Evolutionary conservation across 2,113 vertebrate genomes (phyloP).

Genomic region (Varanus salvator): DNA sequence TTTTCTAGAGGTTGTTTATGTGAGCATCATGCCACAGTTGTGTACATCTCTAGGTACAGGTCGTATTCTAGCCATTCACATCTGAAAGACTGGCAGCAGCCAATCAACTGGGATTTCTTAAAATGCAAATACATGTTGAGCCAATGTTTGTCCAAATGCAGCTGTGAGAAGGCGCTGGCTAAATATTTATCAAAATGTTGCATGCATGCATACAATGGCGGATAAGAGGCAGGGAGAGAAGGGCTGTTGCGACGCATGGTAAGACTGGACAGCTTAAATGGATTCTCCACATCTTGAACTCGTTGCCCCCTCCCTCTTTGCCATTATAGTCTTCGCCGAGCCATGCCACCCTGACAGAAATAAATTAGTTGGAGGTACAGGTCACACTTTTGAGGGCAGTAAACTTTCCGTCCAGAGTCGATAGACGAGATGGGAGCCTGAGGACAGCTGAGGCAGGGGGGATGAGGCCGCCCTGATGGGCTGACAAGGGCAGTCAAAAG

Average conservation of each 20-base stretch:
- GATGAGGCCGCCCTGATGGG: constrained; percentile 69
- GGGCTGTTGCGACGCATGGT: constrained; percentile 52
- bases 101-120: constrained; percentile 15
- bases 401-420: constrained; percentile 75
- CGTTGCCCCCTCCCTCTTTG: constrained; percentile 46
- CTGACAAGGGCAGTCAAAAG: constrained; percentile 74
- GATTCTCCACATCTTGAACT: constrained; percentile 69
- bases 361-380: constrained; percentile 80
- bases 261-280: constrained; percentile 56
- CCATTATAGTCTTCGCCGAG: constrained; percentile 57
- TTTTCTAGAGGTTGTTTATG: no score
- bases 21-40: no score
- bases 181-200: constrained; percentile 1
- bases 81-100: constrained; percentile 29
- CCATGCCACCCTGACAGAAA: constrained; percentile 79
- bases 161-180: neutral
- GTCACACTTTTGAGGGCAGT: constrained; percentile 81
- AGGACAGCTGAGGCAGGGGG: constrained; percentile 73
- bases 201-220: neutral
- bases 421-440: constrained; percentile 74
- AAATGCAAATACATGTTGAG: constrained; percentile 48
- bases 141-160: constrained; percentile 41
- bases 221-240: neutral
- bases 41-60: neutral
- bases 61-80: constrained; percentile 33